These are phyloP conservation scores for Microtus richardsoni DNA, from an alignment of 2,113 vertebrate genomes.

Conservation along the genomic window DNA sequence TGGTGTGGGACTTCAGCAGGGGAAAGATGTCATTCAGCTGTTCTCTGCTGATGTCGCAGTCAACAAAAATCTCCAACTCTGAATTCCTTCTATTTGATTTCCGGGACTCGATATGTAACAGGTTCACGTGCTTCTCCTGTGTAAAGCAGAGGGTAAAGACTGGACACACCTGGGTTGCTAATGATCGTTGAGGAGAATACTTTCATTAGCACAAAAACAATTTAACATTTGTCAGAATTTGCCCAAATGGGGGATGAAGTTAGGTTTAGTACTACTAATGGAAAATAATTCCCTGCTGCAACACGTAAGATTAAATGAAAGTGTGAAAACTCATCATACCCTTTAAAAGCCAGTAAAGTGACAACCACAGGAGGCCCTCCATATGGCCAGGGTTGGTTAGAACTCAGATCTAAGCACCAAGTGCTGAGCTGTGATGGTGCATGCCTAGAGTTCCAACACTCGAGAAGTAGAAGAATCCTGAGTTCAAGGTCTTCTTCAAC, in stretches of 20 bases:
- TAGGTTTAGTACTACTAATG: background rate
- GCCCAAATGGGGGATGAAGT: background rate
- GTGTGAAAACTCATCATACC: constrained; percentile 3
- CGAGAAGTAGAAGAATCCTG: background rate
- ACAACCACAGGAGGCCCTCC: background rate
- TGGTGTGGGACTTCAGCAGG: constrained; percentile 93
- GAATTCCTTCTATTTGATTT: constrained; percentile 96
- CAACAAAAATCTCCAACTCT: constrained; percentile 97
- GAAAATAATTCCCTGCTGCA: constrained; percentile 2
- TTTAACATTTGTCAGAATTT: background rate
- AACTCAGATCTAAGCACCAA: constrained; percentile 37
- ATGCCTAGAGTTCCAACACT: background rate
- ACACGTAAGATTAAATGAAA: constrained; percentile 23
- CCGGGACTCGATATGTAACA: constrained; percentile 97
- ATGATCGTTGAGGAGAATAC: background rate
- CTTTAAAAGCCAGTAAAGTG: constrained; percentile 25
- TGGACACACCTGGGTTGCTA: background rate
- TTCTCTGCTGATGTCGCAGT: constrained; percentile 96
- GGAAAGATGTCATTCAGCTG: constrained; percentile 96
- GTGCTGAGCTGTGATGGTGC: background rate
- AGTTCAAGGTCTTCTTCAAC: background rate
- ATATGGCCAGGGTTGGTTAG: background rate
- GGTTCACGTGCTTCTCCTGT: constrained; percentile 97
- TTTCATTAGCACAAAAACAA: background rate
- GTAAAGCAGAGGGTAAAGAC: constrained; percentile 20